phyloP scores from a whole-genome alignment of 1,140 invertebrate genomes.

The Brachionus sp. region DNA sequence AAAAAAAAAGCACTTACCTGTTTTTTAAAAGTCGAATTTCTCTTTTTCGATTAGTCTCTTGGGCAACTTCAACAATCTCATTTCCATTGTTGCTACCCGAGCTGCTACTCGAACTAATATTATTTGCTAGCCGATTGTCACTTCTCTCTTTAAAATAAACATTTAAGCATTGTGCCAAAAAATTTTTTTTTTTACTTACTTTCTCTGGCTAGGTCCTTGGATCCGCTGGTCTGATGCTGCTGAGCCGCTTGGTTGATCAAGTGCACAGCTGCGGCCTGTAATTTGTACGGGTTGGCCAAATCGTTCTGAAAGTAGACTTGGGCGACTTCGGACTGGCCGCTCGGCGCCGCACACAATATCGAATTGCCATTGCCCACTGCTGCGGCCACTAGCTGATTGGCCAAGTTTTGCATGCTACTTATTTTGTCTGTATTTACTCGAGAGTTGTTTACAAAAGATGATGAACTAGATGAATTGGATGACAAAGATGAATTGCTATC shows the following conservation, averaged over 20 bases:
- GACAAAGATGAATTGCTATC: slow-evolving; percentile 40
- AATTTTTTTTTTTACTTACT: neutral
- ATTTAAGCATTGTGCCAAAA: no score
- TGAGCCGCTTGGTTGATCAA: slow-evolving; percentile 1
- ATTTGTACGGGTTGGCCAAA: slow-evolving; percentile 21
- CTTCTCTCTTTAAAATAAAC: no score
- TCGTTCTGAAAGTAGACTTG: slow-evolving; percentile 44
- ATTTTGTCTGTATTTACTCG: neutral
- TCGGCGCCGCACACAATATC: neutral
- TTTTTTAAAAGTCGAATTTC: slow-evolving; percentile 92
- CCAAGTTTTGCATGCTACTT: slow-evolving; percentile 15
- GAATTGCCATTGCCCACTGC: neutral
- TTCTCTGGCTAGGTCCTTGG: slow-evolving; percentile 1
- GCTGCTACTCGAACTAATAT: neutral
- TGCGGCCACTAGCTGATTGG: slow-evolving; percentile 19
- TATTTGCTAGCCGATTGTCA: slow-evolving; percentile 6
- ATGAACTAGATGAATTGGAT: neutral
- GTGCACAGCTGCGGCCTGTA: slow-evolving; percentile 35
- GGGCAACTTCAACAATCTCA: neutral
- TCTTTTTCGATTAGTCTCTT: slow-evolving; percentile 69
- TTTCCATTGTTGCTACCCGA: slow-evolving; percentile 32
- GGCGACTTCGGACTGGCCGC: neutral
- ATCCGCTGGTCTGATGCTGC: slow-evolving; percentile 8
- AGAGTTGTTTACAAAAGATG: neutral
- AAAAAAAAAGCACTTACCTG: slow-evolving; percentile 61